phyloP scores from a whole-genome alignment of 2,888 invertebrate genomes.

The Scaptomyza flava region DNA sequence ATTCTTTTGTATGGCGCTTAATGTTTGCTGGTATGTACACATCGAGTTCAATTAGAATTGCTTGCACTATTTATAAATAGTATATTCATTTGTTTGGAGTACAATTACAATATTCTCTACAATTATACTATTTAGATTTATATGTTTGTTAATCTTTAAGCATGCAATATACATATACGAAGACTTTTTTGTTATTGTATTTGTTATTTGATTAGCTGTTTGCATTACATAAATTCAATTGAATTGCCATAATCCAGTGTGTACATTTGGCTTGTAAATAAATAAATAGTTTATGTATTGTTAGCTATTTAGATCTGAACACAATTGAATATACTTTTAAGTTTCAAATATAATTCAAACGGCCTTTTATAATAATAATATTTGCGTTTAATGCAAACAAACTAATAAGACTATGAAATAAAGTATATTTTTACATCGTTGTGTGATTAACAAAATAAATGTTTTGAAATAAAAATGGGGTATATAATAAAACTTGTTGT shows the following conservation, averaged over 20 bases:
- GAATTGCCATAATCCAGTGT: constrained; percentile 3
- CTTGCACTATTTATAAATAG: background rate
- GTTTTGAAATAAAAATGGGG: too few species aligned
- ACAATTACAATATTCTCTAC: background rate
- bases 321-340: background rate
- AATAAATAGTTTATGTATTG: background rate
- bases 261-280: background rate
- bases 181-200: background rate
- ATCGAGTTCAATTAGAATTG: constrained; percentile 1
- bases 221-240: constrained; percentile 1
- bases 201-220: constrained; percentile 5
- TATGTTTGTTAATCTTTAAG: background rate
- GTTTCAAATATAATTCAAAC: background rate
- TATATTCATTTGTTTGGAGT: background rate
- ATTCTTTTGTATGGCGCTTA: background rate
- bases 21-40: background rate
- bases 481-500: too few species aligned
- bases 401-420: background rate
- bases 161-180: background rate
- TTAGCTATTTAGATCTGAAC: background rate
- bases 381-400: background rate
- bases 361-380: background rate
- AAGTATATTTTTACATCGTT: background rate
- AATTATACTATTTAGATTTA: background rate
- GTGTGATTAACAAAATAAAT: background rate